Conservation (phyloP, 2,113 vertebrate genomes). For the Haemorhous mexicanus region DNA sequence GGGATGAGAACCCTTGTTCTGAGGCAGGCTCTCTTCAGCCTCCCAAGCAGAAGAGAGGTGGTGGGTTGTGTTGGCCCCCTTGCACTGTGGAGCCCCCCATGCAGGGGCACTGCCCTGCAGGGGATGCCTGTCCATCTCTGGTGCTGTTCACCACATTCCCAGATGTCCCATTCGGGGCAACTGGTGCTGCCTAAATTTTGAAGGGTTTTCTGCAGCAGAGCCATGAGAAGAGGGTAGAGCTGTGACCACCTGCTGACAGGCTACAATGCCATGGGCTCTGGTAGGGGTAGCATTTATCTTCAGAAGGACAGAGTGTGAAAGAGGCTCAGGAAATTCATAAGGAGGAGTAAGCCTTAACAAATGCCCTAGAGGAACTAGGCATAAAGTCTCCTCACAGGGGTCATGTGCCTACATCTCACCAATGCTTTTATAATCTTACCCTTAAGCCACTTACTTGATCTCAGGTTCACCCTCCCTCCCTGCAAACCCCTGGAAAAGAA, state of each 20-base stretch:
- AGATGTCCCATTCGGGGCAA: neutral
- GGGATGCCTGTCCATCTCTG: neutral
- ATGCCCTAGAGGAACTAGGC: neutral
- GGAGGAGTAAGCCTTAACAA: neutral
- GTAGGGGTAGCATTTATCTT: neutral
- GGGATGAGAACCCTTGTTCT: neutral
- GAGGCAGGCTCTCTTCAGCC: neutral
- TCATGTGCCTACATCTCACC: neutral
- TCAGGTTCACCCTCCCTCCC: neutral
- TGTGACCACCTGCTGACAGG: neutral
- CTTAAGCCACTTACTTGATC: neutral
- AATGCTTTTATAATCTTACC: neutral
- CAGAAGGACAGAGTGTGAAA: neutral
- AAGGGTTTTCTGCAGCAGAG: neutral
- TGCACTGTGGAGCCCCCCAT: accelerated
- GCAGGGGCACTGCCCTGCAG: neutral
- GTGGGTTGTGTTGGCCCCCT: neutral
- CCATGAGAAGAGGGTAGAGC: neutral
- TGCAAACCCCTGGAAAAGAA: neutral
- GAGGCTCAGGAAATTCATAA: neutral
- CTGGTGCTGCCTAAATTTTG: neutral
- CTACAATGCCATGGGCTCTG: neutral
- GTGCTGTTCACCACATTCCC: neutral
- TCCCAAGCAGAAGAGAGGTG: neutral
- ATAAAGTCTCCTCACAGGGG: neutral